These are phyloP conservation scores for Drosophila obscura DNA, from an alignment of 1,140 invertebrate species.

Conservation along the genomic window DNA sequence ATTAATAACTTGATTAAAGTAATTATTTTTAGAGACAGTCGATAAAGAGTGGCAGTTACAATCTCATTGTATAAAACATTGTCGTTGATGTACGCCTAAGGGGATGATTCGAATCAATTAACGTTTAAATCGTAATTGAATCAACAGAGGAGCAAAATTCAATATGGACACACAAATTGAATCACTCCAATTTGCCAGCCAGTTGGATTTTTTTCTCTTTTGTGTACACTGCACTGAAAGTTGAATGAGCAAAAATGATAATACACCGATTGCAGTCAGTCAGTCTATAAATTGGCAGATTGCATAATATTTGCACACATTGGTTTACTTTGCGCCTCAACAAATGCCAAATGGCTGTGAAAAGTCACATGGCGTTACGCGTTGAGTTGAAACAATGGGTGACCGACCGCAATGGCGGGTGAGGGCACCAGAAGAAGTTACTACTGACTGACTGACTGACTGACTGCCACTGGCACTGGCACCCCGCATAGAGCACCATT, in stretches of 20 bases:
- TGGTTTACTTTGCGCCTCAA: constrained; percentile 55
- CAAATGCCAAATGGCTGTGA: constrained; percentile 59
- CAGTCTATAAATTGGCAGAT: constrained; percentile 34
- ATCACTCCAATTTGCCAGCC: constrained; percentile 20
- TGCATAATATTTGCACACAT: constrained; percentile 69
- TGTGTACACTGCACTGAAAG: constrained; percentile 9
- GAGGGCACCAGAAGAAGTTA: constrained; percentile 32
- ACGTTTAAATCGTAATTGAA: constrained; percentile 11
- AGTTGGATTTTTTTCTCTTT: constrained; percentile 8
- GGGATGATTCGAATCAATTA: constrained; percentile 17
- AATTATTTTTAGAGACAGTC: too few relatives aligned
- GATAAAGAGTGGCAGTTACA: too few relatives aligned
- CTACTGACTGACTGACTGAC: constrained; percentile 31
- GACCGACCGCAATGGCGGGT: constrained; percentile 32
- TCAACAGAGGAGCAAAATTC: constrained; percentile 19
- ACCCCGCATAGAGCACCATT: constrained; percentile 11
- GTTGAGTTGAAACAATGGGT: constrained; percentile 56
- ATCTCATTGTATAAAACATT: too few relatives aligned
- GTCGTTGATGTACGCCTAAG: background rate
- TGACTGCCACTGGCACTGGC: constrained; percentile 7
- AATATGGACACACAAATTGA: constrained; percentile 26
- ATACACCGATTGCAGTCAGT: constrained; percentile 19
- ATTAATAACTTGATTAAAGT: too few relatives aligned
- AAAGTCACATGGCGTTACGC: constrained; percentile 65
- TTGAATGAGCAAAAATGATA: constrained; percentile 41